These are phyloP conservation scores for Cheirogaleus medius DNA, from an alignment of 2,113 vertebrate genomes.

Conservation along the genomic window DNA sequence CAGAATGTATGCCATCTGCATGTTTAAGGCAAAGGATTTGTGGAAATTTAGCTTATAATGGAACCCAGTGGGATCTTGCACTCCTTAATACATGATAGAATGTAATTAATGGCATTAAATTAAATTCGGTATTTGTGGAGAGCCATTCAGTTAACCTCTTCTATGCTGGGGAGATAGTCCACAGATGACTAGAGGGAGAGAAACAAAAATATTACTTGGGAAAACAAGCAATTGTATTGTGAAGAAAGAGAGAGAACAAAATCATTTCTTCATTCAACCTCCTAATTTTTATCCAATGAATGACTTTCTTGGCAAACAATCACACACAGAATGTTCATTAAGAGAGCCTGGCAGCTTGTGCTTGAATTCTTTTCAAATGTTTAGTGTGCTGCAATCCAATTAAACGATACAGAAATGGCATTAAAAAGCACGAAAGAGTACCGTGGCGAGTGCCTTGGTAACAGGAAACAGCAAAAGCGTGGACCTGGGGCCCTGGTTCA, in stretches of 20 bases:
- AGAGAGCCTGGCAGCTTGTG: constrained; percentile 67
- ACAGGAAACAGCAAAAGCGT: neutral
- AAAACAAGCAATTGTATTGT: neutral
- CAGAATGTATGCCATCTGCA: constrained; percentile 64
- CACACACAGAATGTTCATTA: constrained; percentile 75
- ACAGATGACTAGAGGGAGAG: neutral
- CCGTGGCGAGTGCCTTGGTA: neutral
- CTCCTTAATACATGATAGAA: constrained; percentile 24
- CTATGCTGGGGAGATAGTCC: neutral
- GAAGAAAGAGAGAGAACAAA: constrained; percentile 40
- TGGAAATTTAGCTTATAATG: constrained; percentile 43
- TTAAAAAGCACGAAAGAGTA: constrained; percentile 33
- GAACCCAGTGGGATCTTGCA: constrained; percentile 33
- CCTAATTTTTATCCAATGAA: constrained; percentile 67
- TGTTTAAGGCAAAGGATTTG: constrained; percentile 22
- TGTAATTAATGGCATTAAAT: constrained; percentile 44
- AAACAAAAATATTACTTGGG: constrained; percentile 36
- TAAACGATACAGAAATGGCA: constrained; percentile 65
- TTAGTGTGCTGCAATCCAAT: constrained; percentile 67
- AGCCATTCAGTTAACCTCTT: constrained; percentile 28
- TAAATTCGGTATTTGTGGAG: constrained; percentile 11
- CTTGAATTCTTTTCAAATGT: constrained; percentile 75
- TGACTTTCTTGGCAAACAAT: constrained; percentile 72
- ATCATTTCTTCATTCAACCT: constrained; percentile 67
- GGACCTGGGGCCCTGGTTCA: neutral